These are phyloP conservation scores for Smutsia gigantea DNA, from an alignment of 2,797 vertebrate species.

Conservation along the genomic window DNA sequence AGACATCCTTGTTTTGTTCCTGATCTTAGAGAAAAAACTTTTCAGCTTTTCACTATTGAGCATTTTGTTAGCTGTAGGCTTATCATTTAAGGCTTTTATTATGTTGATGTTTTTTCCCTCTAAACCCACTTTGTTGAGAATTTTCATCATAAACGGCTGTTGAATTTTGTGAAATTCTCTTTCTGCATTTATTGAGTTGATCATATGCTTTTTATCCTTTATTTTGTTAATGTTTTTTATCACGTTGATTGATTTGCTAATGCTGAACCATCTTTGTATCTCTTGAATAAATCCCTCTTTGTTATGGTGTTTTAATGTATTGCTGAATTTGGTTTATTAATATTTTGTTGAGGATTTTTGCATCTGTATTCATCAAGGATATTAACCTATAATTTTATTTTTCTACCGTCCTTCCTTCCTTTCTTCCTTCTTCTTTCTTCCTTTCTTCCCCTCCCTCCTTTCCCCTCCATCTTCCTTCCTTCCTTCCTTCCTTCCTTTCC, in stretches of 20 bases:
- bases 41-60: not conserved
- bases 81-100: not conserved
- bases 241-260: not conserved
- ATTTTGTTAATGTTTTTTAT: not conserved
- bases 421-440: too few species aligned
- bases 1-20: not conserved
- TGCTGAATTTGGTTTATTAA: not conserved
- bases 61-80: not conserved
- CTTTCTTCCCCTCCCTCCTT: too few species aligned
- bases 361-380: not conserved
- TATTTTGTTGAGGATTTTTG: not conserved
- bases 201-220: not conserved
- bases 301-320: not conserved
- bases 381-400: too few species aligned
- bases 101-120: not conserved
- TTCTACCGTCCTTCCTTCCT: too few species aligned
- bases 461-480: too few species aligned
- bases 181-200: not conserved
- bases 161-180: not conserved
- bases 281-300: not conserved
- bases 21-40: not conserved
- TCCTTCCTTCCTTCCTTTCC: too few species aligned
- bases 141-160: not conserved
- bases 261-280: not conserved
- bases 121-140: not conserved